These are phyloP conservation scores for Paramacrobiotus metropolitanus DNA, from an alignment of 1,140 invertebrate species.

Conservation along the genomic window DNA sequence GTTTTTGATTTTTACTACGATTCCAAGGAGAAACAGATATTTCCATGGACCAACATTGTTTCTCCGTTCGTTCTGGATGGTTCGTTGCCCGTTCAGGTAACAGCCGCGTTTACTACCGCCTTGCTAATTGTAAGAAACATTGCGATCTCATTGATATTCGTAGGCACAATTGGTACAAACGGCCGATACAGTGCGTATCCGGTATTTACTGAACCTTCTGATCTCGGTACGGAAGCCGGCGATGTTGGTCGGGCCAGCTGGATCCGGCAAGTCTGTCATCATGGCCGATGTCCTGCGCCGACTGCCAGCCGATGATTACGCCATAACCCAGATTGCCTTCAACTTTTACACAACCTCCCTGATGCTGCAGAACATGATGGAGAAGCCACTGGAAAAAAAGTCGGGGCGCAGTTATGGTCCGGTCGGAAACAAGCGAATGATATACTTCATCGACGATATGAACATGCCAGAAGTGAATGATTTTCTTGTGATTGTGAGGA, in stretches of 20 bases:
- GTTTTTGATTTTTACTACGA: conserved; percentile 91
- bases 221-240: conserved; percentile 66
- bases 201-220: conserved; percentile 66
- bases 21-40: conserved; percentile 60
- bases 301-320: conserved; percentile 52
- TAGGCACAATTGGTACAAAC: conserved; percentile 77
- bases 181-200: conserved; percentile 63
- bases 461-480: conserved; percentile 74
- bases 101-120: neutral
- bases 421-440: conserved; percentile 70
- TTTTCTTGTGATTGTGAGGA: neutral
- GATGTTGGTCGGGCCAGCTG: conserved; percentile 76
- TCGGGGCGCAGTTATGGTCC: conserved; percentile 84
- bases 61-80: conserved; percentile 71
- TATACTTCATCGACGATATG: conserved; percentile 92
- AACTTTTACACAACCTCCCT: conserved; percentile 90
- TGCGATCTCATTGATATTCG: conserved; percentile 31
- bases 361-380: conserved; percentile 79
- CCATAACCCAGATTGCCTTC: conserved; percentile 71
- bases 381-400: conserved; percentile 89
- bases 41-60: conserved; percentile 63
- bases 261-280: conserved; percentile 67
- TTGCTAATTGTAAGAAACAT: neutral
- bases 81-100: conserved; percentile 65
- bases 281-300: conserved; percentile 56